Conservation (phyloP, 2,797 vertebrate species). For the Lepus oiostolus region DNA sequence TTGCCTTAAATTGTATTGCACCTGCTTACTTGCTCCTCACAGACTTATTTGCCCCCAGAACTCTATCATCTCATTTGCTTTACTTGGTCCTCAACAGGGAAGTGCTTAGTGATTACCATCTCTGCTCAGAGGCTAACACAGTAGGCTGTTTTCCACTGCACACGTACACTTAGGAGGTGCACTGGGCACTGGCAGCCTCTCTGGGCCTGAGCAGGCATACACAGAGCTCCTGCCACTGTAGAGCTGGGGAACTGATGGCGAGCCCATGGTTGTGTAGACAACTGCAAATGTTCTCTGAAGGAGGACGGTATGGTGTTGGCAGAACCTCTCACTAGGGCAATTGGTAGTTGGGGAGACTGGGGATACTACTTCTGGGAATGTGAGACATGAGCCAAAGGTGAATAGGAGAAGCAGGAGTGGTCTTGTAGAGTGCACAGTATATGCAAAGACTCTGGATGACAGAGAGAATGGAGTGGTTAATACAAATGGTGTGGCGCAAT, state of each 20-base stretch:
- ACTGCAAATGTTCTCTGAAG: not conserved
- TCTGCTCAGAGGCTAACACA: not conserved
- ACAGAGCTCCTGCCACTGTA: not conserved
- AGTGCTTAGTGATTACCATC: not conserved
- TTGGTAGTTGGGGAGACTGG: not conserved
- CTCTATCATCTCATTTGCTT: not conserved
- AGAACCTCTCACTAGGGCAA: not conserved
- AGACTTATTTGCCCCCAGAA: conserved; percentile 14
- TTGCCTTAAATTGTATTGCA: not conserved
- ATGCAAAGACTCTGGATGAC: not conserved
- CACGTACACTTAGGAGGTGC: not conserved
- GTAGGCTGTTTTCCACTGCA: not conserved
- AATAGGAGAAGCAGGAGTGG: not conserved
- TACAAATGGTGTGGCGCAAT: not conserved
- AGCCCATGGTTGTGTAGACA: not conserved
- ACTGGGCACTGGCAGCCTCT: not conserved
- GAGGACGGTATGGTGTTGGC: not conserved
- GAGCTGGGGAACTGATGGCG: not conserved
- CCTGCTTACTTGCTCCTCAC: not conserved
- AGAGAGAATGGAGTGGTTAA: not conserved
- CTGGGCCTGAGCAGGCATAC: not conserved
- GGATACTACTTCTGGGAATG: not conserved
- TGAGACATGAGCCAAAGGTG: not conserved
- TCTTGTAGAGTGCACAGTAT: too few species aligned
- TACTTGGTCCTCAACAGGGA: not conserved